Percentiles rank a stretch among this genome's conserved stretches.
Evolutionary conservation across 2,797 vertebrate genomes (phyloP).

Genomic region (Fundulus diaphanus): DNA sequence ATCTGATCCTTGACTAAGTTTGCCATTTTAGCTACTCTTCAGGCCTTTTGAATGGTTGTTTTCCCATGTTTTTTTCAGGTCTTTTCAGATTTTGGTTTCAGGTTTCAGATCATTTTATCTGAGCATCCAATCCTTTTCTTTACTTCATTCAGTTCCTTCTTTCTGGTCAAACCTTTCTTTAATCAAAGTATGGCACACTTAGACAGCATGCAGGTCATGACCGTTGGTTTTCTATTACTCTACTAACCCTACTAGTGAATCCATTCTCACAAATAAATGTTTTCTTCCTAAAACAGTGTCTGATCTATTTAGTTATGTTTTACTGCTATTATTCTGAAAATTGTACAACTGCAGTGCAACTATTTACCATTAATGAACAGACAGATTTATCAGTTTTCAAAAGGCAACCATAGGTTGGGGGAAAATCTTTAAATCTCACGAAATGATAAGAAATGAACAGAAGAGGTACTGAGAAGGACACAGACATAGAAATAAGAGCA

Average conservation of each 20-base stretch:
- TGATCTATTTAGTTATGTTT: background rate
- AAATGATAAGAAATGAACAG: background rate
- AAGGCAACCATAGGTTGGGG: background rate
- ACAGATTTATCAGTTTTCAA: background rate
- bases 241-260: background rate
- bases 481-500: slow-evolving; percentile 7
- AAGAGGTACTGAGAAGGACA: slow-evolving; percentile 14
- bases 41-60: background rate
- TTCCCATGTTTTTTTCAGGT: background rate
- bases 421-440: background rate
- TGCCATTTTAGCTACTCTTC: too few species aligned
- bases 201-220: background rate
- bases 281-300: background rate
- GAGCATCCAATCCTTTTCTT: background rate
- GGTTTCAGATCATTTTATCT: background rate
- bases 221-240: background rate
- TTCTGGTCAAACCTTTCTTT: background rate
- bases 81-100: background rate
- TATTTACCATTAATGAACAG: background rate
- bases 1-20: background rate
- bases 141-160: background rate
- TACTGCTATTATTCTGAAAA: background rate
- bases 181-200: background rate
- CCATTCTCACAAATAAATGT: background rate
- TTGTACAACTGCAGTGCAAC: background rate